A percentile compares a stretch with the other conserved stretches of the same genome.
Conservation (phyloP, 2,113 vertebrate genomes). For the Aphyosemion australe region DNA sequence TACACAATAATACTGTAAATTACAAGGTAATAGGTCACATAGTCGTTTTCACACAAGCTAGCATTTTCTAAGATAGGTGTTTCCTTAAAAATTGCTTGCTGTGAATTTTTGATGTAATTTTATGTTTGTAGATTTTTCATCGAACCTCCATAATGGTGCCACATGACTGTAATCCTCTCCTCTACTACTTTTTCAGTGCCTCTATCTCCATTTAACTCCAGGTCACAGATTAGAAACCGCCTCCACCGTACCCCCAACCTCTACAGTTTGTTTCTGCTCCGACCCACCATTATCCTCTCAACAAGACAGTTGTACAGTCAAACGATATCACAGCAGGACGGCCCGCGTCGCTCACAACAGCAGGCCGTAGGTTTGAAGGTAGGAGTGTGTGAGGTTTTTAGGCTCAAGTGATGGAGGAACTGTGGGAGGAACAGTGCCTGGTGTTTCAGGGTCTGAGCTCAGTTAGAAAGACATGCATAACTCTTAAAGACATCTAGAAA, state of each 20-base stretch:
- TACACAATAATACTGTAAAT: not conserved
- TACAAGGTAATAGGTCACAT: not conserved
- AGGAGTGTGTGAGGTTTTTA: constrained; percentile 71
- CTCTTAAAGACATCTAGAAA: constrained; percentile 59
- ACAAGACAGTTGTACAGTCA: constrained; percentile 35
- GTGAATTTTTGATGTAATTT: not conserved
- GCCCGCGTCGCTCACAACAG: constrained; percentile 8
- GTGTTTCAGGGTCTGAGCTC: constrained; percentile 43
- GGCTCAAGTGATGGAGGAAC: constrained; percentile 61
- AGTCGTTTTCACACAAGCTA: too few relatives aligned
- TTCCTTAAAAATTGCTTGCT: too few relatives aligned
- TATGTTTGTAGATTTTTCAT: not conserved
- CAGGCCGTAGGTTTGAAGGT: constrained; percentile 60
- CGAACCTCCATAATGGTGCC: constrained; percentile 33
- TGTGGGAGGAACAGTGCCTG: constrained; percentile 61
- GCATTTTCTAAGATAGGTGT: not conserved
- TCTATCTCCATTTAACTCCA: not conserved
- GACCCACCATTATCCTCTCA: constrained; percentile 7
- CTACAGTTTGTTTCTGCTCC: constrained; percentile 17
- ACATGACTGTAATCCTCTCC: constrained; percentile 18
- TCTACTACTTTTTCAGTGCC: constrained; percentile 1
- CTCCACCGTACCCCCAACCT: constrained; percentile 12
- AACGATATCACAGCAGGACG: constrained; percentile 51
- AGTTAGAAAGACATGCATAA: constrained; percentile 50
- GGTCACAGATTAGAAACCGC: not conserved